phyloP scores from a whole-genome alignment of 2,888 invertebrate genomes.

The Agrypnus murinus region DNA sequence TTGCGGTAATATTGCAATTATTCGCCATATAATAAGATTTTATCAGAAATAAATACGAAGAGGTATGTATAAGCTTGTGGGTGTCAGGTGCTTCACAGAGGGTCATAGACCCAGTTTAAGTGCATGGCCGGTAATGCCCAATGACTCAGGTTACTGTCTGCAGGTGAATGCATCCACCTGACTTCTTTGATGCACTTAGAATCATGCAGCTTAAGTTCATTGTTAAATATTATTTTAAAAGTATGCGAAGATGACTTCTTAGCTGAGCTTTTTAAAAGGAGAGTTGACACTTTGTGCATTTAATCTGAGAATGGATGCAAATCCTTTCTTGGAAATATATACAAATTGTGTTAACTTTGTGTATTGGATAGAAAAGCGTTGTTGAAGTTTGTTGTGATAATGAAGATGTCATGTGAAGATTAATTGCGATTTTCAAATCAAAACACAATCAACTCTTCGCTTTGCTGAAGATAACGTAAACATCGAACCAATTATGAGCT shows the following conservation, averaged over 20 bases:
- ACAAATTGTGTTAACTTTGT: not conserved
- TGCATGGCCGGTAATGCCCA: constrained; percentile 60
- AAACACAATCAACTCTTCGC: not conserved
- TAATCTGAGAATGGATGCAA: not conserved
- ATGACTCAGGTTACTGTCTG: constrained; percentile 49
- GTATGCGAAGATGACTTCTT: not conserved
- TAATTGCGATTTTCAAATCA: not conserved
- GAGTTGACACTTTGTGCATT: not conserved
- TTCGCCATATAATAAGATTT: constrained; percentile 69
- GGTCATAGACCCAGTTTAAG: constrained; percentile 67
- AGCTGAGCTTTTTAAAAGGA: not conserved
- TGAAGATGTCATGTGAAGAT: constrained; percentile 2
- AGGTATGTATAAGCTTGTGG: constrained; percentile 65
- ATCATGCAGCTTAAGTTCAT: not conserved
- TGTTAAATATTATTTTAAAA: not conserved
- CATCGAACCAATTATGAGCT: no score
- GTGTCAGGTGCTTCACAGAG: constrained; percentile 69
- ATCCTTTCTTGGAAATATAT: constrained; percentile 2
- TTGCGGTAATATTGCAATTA: constrained; percentile 67
- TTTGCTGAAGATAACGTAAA: no score
- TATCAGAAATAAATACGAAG: constrained; percentile 69
- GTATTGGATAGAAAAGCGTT: not conserved
- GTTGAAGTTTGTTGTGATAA: not conserved
- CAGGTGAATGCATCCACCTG: constrained; percentile 25
- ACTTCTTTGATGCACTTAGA: constrained; percentile 2